These are phyloP conservation scores for Lepidochrysops patricia DNA, from an alignment of 2,888 invertebrate species.

Conservation along the genomic window DNA sequence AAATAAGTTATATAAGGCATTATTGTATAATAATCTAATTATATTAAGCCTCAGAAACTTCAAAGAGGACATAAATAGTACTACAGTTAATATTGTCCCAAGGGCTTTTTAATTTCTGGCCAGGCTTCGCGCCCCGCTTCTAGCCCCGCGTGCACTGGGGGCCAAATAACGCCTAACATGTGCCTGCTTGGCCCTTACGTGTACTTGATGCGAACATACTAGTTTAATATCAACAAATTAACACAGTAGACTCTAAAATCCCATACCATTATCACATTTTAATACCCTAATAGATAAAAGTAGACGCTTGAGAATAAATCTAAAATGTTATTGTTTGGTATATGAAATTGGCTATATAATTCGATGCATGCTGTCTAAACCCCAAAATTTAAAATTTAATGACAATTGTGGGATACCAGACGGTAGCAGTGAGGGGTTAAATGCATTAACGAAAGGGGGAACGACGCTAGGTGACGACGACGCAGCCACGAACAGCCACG, in stretches of 20 bases:
- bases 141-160: constrained; percentile 48
- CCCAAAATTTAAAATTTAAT: background rate
- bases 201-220: constrained; percentile 12
- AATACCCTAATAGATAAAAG: background rate
- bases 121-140: constrained; percentile 39
- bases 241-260: background rate
- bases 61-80: too few relatives aligned
- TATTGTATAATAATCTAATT: too few relatives aligned
- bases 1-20: too few relatives aligned
- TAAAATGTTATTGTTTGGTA: constrained; percentile 26
- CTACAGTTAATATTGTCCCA: too few relatives aligned
- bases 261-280: background rate
- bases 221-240: background rate
- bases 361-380: background rate
- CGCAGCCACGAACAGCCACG: constrained; percentile 64
- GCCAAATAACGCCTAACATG: constrained; percentile 29
- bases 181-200: constrained; percentile 13
- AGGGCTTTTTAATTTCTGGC: background rate
- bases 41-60: too few relatives aligned
- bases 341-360: constrained; percentile 12
- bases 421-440: constrained; percentile 22
- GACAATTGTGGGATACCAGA: constrained; percentile 20
- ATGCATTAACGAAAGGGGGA: constrained; percentile 23
- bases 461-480: constrained; percentile 58
- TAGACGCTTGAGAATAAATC: background rate